Evolutionary conservation across 2,888 invertebrate genomes (phyloP).

Genomic region (Axea sp.): DNA sequence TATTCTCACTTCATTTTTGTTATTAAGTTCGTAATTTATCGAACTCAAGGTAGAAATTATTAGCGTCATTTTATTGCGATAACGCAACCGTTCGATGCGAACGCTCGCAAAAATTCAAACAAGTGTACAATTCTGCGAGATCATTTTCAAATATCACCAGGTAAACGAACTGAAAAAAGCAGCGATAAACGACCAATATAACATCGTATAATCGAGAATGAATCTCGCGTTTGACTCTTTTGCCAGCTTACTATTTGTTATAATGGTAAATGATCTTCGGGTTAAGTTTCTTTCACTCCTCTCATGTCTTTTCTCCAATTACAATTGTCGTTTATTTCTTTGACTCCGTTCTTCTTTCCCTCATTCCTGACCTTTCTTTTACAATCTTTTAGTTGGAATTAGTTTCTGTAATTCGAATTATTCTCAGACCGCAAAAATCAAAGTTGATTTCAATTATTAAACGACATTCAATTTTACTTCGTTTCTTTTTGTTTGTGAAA

Average conservation of each 20-base stretch:
- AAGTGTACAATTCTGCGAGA: conserved; percentile 71
- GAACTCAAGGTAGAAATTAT: background rate
- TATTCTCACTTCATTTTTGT: conserved; percentile 29
- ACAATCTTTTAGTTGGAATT: too few relatives aligned
- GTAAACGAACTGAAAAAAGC: conserved; percentile 78
- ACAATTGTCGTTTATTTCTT: conserved; percentile 39
- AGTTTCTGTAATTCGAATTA: too few relatives aligned
- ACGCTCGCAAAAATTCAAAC: conserved; percentile 16
- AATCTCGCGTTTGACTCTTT: conserved; percentile 77
- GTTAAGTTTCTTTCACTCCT: conserved; percentile 63
- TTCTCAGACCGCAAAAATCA: too few relatives aligned
- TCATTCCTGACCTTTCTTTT: too few relatives aligned
- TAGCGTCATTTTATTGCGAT: conserved; percentile 2
- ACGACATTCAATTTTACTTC: too few relatives aligned
- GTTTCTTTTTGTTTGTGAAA: too few relatives aligned
- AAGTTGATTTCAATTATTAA: too few relatives aligned
- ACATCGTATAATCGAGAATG: conserved; percentile 74
- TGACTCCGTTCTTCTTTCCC: conserved; percentile 32
- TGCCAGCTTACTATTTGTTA: conserved; percentile 78
- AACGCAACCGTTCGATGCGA: background rate
- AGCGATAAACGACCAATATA: conserved; percentile 78
- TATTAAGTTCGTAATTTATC: conserved; percentile 43
- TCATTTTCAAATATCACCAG: conserved; percentile 75
- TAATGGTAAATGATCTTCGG: conserved; percentile 77
- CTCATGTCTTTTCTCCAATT: conserved; percentile 50